A percentile compares a stretch with the other conserved stretches of the same genome.
These are phyloP conservation scores for Pseudanteris insignis DNA, from an alignment of 2,888 invertebrate species.

Conservation along the genomic window DNA sequence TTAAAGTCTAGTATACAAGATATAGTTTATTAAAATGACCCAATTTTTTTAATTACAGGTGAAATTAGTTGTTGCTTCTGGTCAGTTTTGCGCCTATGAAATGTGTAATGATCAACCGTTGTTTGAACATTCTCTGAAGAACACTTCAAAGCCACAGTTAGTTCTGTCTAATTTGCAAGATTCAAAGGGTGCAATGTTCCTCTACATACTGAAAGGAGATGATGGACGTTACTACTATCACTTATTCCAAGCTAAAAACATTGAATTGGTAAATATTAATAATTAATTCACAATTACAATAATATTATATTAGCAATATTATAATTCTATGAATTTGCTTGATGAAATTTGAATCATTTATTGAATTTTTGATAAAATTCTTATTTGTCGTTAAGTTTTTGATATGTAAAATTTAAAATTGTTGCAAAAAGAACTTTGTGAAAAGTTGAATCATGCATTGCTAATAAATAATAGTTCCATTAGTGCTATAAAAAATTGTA, in stretches of 20 bases:
- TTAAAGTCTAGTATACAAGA: too few species aligned
- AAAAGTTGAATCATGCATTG: neutral
- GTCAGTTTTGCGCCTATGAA: constrained; percentile 63
- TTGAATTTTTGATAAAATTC: too few species aligned
- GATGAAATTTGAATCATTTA: too few species aligned
- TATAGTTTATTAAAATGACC: too few species aligned
- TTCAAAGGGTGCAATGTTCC: constrained; percentile 71
- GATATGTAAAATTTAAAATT: too few species aligned
- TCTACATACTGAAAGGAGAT: constrained; percentile 78
- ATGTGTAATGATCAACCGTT: constrained; percentile 56
- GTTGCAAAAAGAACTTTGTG: too few species aligned
- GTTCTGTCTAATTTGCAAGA: constrained; percentile 69
- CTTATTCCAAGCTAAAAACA: constrained; percentile 75
- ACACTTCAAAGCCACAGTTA: constrained; percentile 57
- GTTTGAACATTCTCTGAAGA: constrained; percentile 59
- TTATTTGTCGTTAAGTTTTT: too few species aligned
- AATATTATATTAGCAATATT: too few species aligned
- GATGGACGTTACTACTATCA: constrained; percentile 80
- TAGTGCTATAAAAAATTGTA: too few species aligned
- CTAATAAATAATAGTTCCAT: too few species aligned
- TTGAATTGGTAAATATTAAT: constrained; percentile 73
- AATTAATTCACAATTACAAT: neutral
- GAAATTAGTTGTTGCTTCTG: constrained; percentile 77
- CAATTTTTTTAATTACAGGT: too few species aligned
- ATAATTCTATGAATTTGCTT: too few species aligned